Conservation (phyloP, 1,140 invertebrate genomes). For the Zeugodacus cucurbitae region DNA sequence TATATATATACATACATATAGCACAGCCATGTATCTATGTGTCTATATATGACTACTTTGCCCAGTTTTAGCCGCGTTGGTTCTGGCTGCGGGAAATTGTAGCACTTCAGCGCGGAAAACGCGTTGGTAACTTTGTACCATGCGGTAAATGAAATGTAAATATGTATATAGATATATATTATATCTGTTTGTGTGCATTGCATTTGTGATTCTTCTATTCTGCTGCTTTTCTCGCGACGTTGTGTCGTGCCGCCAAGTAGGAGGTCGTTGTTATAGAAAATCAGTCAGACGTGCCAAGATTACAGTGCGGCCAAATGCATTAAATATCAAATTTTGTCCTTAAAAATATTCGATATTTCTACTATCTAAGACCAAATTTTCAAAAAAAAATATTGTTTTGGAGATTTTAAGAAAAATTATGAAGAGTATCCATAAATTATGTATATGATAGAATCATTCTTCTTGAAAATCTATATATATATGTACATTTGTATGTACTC, state of each 20-base stretch:
- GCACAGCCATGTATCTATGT: no score
- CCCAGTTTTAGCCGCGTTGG: neutral
- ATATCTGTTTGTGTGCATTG: neutral
- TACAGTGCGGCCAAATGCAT: neutral
- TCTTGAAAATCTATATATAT: no score
- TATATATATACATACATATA: neutral
- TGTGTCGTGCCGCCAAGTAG: constrained; percentile 15
- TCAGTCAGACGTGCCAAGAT: constrained; percentile 35
- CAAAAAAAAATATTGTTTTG: no score
- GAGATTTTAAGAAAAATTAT: no score
- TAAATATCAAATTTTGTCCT: neutral
- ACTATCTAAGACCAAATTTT: no score
- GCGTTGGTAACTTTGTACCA: neutral
- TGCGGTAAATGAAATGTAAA: neutral
- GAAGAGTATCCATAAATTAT: no score
- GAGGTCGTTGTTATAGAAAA: constrained; percentile 42
- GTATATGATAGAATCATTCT: no score
- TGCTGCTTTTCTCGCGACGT: neutral
- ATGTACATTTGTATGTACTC: no score
- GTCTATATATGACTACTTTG: neutral
- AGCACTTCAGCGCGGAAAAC: neutral
- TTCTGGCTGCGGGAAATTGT: neutral
- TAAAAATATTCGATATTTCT: no score
- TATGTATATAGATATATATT: neutral
- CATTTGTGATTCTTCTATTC: neutral